Conservation (phyloP, 2,113 vertebrate genomes). For the Melanostigma gelatinosum region DNA sequence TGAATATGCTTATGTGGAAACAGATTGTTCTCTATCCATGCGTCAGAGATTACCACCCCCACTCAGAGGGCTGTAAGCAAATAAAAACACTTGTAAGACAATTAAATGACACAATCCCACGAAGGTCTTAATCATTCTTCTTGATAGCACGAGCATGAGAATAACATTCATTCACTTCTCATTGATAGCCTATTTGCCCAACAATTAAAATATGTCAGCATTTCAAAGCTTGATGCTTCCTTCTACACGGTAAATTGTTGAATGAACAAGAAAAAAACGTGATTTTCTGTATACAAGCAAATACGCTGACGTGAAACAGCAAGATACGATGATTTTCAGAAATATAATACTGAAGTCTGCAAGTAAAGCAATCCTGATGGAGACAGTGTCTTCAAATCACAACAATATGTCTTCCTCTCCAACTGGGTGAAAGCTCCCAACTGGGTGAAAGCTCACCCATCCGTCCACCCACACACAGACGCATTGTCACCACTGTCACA, state of each 20-base stretch:
- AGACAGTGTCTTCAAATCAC: conserved; percentile 28
- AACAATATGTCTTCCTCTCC: conserved; percentile 45
- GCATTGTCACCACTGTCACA: conserved; percentile 30
- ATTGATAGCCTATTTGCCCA: not conserved
- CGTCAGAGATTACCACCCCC: conserved; percentile 58
- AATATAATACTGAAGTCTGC: conserved; percentile 17
- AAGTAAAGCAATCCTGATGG: conserved; percentile 9
- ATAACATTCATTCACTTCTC: not conserved
- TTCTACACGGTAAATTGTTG: not conserved
- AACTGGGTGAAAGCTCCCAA: conserved; percentile 41
- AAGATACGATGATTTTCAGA: conserved; percentile 18
- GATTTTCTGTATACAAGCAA: not conserved
- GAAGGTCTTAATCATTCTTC: conserved; percentile 38
- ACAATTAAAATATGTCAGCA: not conserved
- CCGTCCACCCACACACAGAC: conserved; percentile 47
- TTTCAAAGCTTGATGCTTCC: not conserved
- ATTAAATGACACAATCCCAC: conserved; percentile 62
- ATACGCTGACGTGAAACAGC: not conserved
- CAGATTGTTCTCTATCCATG: conserved; percentile 62
- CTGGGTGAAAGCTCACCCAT: conserved; percentile 49
- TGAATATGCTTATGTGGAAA: conserved; percentile 60
- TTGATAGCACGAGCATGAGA: not conserved
- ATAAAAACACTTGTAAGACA: conserved; percentile 65
- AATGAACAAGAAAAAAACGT: not conserved
- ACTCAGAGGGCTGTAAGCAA: conserved; percentile 31